Percentiles rank a stretch among this genome's conserved stretches.
These are phyloP conservation scores for Oreochromis aureus DNA, from an alignment of 2,113 vertebrate species.

Conservation along the genomic window DNA sequence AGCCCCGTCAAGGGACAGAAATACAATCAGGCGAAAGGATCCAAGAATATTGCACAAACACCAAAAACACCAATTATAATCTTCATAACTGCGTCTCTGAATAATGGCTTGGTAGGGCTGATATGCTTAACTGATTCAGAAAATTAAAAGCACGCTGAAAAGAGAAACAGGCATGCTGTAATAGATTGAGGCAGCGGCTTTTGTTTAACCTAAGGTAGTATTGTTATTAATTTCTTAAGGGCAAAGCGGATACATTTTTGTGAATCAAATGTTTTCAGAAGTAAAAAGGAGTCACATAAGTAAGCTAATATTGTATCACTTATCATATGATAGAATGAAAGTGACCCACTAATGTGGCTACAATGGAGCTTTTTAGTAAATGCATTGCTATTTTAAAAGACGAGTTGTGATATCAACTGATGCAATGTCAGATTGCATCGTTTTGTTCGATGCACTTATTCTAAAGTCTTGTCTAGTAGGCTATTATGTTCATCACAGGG, in stretches of 20 bases:
- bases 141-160: slow-evolving; percentile 65
- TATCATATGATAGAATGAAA: background rate
- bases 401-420: background rate
- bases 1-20: slow-evolving; percentile 15
- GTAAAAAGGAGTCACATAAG: background rate
- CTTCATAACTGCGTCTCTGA: slow-evolving; percentile 19
- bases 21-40: slow-evolving; percentile 38
- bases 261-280: background rate
- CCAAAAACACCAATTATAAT: slow-evolving; percentile 28
- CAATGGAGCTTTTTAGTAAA: background rate
- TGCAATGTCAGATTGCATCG: background rate
- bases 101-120: slow-evolving; percentile 42
- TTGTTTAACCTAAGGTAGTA: slow-evolving; percentile 34
- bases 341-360: background rate
- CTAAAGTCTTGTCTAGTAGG: background rate
- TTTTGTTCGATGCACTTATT: background rate
- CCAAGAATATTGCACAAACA: background rate
- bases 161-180: slow-evolving; percentile 21
- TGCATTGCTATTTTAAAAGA: background rate
- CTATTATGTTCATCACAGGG: background rate
- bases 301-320: background rate
- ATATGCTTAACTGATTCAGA: slow-evolving; percentile 74
- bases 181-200: slow-evolving; percentile 33
- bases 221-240: slow-evolving; percentile 26
- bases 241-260: background rate